These are phyloP conservation scores for Plotosus lineatus DNA, from an alignment of 2,113 vertebrate species.

Conservation along the genomic window DNA sequence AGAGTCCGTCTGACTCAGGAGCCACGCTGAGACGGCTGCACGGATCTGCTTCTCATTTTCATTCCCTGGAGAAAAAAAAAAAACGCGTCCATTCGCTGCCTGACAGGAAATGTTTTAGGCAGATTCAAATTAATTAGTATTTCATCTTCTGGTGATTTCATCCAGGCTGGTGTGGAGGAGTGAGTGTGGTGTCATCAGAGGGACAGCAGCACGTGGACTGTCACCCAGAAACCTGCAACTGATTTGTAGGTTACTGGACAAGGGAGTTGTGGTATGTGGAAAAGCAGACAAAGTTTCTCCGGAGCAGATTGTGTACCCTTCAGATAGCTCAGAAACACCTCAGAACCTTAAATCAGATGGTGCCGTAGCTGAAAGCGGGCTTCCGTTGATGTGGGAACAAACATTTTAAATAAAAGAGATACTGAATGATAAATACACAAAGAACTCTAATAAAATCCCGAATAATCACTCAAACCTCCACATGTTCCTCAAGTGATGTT, in stretches of 20 bases:
- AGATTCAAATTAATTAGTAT: conserved; percentile 36
- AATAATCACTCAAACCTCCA: too few species aligned
- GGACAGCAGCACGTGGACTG: conserved; percentile 18
- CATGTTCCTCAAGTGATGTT: too few species aligned
- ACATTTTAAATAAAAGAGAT: neutral
- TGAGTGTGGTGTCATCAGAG: neutral
- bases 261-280: conserved; percentile 20
- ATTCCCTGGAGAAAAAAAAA: conserved; percentile 19
- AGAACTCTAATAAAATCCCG: too few species aligned
- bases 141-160: conserved; percentile 26
- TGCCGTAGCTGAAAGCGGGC: neutral
- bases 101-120: conserved; percentile 38
- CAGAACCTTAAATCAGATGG: conserved; percentile 34
- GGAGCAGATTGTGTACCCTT: conserved; percentile 46
- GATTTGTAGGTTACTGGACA: conserved; percentile 36
- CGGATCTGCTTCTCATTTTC: conserved; percentile 51
- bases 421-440: neutral
- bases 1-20: conserved; percentile 8
- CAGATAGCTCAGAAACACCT: conserved; percentile 21
- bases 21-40: neutral
- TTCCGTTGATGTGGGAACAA: conserved; percentile 15
- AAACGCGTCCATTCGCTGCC: conserved; percentile 21
- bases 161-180: conserved; percentile 17
- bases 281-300: conserved; percentile 27
- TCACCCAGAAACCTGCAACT: conserved; percentile 40